These are phyloP conservation scores for Drosophila merina DNA, from an alignment of 2,888 invertebrate species.

Conservation along the genomic window DNA sequence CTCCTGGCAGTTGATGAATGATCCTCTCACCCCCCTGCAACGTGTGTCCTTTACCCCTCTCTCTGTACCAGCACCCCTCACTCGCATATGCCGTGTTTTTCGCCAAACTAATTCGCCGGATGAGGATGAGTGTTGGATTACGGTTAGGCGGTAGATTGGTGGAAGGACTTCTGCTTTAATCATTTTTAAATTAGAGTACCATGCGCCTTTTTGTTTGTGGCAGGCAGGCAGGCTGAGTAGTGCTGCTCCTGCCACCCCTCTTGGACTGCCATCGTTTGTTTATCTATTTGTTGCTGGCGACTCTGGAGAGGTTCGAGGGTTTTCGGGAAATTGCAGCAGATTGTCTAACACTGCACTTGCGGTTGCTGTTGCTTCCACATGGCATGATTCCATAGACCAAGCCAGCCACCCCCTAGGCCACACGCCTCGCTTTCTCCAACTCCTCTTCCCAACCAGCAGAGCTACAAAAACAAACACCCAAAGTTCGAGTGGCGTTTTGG, in stretches of 20 bases:
- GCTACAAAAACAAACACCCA: slow-evolving; percentile 26
- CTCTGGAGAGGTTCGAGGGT: slow-evolving; percentile 21
- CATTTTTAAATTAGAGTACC: slow-evolving; percentile 80
- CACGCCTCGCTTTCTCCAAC: slow-evolving; percentile 23
- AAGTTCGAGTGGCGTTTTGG: slow-evolving; percentile 45
- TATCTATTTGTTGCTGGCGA: slow-evolving; percentile 73
- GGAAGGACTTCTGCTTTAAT: slow-evolving; percentile 69
- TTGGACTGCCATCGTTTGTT: slow-evolving; percentile 59
- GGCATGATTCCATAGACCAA: slow-evolving; percentile 42
- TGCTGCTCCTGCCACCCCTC: slow-evolving; percentile 13
- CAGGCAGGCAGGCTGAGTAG: not conserved
- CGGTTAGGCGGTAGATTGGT: slow-evolving; percentile 34
- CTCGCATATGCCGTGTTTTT: slow-evolving; percentile 77
- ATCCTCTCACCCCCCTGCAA: slow-evolving; percentile 22
- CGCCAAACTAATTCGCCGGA: slow-evolving; percentile 70
- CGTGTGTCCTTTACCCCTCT: slow-evolving; percentile 6
- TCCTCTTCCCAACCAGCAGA: slow-evolving; percentile 1
- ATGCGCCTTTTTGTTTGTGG: slow-evolving; percentile 62
- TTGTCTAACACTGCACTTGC: slow-evolving; percentile 63
- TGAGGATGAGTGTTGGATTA: slow-evolving; percentile 82
- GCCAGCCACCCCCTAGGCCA: not conserved
- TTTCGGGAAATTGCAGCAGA: slow-evolving; percentile 73
- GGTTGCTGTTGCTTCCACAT: slow-evolving; percentile 44
- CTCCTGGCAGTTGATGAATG: slow-evolving; percentile 69
- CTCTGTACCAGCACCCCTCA: slow-evolving; percentile 4